Conservation (phyloP, 2,113 vertebrate genomes). For the Apodemus speciosus region DNA sequence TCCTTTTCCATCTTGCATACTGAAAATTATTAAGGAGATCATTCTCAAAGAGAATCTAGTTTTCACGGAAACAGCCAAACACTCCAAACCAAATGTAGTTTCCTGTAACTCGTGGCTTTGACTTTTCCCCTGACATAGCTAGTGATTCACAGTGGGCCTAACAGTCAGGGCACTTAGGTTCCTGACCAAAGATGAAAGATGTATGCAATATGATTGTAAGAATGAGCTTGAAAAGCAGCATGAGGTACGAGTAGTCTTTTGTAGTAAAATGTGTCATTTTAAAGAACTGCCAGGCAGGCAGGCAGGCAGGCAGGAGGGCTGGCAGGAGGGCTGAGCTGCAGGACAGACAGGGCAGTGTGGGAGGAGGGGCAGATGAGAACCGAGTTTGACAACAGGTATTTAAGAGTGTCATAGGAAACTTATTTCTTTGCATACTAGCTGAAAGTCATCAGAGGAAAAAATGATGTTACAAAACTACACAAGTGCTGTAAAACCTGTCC, state of each 20-base stretch:
- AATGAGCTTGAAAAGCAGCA: slow-evolving; percentile 15
- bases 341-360: neutral
- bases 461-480: slow-evolving; percentile 3
- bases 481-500: slow-evolving; percentile 11
- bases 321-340: neutral
- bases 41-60: neutral
- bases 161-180: slow-evolving; percentile 45
- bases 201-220: neutral
- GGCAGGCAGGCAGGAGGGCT: neutral
- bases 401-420: neutral
- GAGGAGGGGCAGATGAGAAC: too few species aligned
- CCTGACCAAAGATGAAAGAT: neutral
- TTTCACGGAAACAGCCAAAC: neutral
- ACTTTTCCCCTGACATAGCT: neutral
- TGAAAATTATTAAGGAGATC: neutral
- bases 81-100: slow-evolving; percentile 4
- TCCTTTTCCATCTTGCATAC: neutral
- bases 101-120: slow-evolving; percentile 19
- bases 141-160: neutral
- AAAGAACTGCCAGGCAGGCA: neutral
- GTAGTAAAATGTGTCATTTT: slow-evolving; percentile 32
- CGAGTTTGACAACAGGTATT: too few species aligned
- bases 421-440: neutral
- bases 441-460: neutral
- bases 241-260: neutral